Base-by-base conservation (phyloP, 2,113 vertebrate genomes). In the Lycaon pictus region DNA sequence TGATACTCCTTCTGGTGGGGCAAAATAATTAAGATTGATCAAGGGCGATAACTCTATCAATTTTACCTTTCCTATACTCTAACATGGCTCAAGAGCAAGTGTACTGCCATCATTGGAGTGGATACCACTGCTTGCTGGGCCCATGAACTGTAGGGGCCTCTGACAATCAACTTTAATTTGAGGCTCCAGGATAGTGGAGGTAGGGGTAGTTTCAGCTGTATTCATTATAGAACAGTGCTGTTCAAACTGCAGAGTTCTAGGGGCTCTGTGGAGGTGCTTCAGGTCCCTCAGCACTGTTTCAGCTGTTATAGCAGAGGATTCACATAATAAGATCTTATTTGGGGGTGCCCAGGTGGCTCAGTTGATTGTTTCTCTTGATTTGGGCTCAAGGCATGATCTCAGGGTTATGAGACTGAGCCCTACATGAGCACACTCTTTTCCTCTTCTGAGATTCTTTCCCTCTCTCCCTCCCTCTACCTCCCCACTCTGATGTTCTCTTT, bases 61-160 rank as follows among this genome's bases (percentile, higher is more conserved):
- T 74, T 96, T 95, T 76, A 96, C 53, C 60, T 93, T 97, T 92
- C 60, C 85, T 80, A 91, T 84, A 91, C 51, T 95, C 48, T 79
- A 93, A 91, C 1, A 65, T 60, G 63, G 53, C 27, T 88, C 62
- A 90, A 90, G 76, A 90, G 67, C 25, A 94, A 90, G 4, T 27
- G 5, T 22, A 79, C 0, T 48, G 29, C 15, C 35, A 48, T 88
- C 80, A 82, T 85, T 51, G 29, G 48, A 86, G 60, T 29, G 69
- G 76, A 35, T n/a, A 74, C 20, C 83, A 87, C 37, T 58, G 55
- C 19, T 82, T 35, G 87, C 72, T 83, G 11, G 65, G 80, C 27
- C 27, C 35, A n/a, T 84, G 53, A 85, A 77, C 58, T 16, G 37
- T 23, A 95, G 71, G 35, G 71, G 27, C 17, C 37, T 95, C 53